phyloP scores from a whole-genome alignment of 2,113 vertebrate species.

The Numenius arquata region DNA sequence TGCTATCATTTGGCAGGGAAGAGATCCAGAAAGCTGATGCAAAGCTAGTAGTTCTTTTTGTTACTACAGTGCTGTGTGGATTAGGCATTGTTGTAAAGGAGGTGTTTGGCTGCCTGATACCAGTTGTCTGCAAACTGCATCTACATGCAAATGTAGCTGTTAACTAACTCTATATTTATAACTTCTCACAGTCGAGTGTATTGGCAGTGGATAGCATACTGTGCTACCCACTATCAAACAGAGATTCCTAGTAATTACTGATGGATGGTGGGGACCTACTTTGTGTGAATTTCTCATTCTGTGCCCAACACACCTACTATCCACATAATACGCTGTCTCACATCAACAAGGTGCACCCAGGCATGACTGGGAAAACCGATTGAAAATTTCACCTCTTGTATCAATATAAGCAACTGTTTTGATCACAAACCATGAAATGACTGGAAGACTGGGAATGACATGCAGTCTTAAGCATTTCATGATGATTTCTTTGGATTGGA shows the following conservation, averaged over 20 bases:
- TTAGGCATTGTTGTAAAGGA: slow-evolving; percentile 34
- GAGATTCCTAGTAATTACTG: not conserved
- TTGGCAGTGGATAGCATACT: not conserved
- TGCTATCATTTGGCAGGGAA: not conserved
- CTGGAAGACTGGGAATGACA: not conserved
- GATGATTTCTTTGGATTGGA: not conserved
- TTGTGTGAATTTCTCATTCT: not conserved
- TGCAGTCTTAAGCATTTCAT: not conserved
- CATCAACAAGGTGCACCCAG: not conserved
- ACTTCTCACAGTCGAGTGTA: not conserved
- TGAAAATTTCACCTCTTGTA: not conserved
- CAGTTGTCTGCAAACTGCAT: slow-evolving; percentile 20
- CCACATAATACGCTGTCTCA: not conserved
- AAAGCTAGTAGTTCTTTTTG: slow-evolving; percentile 41
- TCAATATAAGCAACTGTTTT: not conserved
- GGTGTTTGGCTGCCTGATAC: slow-evolving; percentile 24
- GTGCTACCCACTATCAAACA: not conserved
- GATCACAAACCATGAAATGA: not conserved
- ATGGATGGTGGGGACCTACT: not conserved
- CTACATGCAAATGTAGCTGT: not conserved
- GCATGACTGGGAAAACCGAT: not conserved
- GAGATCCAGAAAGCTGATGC: not conserved
- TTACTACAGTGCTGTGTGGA: not conserved
- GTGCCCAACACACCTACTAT: not conserved
- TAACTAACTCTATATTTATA: not conserved